phyloP scores from a whole-genome alignment of 2,888 invertebrate genomes.

The Labia minor region DNA sequence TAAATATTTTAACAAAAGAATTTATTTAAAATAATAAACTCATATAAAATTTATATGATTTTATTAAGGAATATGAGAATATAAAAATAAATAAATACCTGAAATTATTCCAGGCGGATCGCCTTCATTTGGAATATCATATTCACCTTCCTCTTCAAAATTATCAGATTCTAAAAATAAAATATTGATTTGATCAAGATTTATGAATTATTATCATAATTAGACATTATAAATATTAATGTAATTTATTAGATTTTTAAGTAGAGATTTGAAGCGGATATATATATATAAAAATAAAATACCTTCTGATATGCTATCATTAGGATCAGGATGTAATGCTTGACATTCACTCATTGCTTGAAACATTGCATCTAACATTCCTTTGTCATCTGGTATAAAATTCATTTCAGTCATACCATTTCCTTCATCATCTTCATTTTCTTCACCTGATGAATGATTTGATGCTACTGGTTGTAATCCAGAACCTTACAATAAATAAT shows the following conservation, averaged over 20 bases:
- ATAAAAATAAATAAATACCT: background rate
- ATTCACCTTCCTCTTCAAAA: background rate
- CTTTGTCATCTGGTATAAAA: conserved; percentile 55
- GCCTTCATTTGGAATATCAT: background rate
- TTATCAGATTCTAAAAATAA: background rate
- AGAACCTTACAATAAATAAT: background rate
- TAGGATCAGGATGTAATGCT: conserved; percentile 66
- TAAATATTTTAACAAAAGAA: no score
- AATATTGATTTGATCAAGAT: no score
- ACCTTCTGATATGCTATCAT: conserved; percentile 46
- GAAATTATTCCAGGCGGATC: background rate
- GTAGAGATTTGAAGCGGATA: no score
- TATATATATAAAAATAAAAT: background rate
- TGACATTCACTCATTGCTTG: conserved; percentile 66
- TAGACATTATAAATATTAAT: no score
- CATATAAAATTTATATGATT: background rate
- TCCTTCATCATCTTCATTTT: conserved; percentile 43
- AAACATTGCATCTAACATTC: conserved; percentile 55
- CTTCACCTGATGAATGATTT: conserved; percentile 33
- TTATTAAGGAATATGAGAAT: no score
- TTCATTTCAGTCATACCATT: conserved; percentile 57
- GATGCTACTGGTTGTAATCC: background rate
- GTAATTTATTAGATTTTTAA: no score
- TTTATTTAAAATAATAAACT: background rate
- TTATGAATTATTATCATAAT: no score